These are phyloP conservation scores for Pseudachorutes palmiensis DNA, from an alignment of 1,140 invertebrate genomes.

Conservation along the genomic window DNA sequence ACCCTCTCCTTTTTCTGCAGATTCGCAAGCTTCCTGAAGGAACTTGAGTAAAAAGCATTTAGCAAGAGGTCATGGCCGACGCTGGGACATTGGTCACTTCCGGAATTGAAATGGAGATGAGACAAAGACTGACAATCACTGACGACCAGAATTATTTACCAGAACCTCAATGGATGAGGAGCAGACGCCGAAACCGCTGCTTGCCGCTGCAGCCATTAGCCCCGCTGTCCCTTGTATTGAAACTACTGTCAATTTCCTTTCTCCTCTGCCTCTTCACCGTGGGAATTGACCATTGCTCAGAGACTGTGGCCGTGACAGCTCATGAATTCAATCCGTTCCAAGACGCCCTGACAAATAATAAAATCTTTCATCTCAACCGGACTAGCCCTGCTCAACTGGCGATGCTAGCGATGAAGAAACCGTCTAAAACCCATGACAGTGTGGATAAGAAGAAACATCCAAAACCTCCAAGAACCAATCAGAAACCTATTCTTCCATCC, in stretches of 20 bases:
- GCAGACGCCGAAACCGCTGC: neutral
- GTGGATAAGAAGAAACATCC: neutral
- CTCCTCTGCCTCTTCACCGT: neutral
- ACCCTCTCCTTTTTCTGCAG: neutral
- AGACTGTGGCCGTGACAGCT: neutral
- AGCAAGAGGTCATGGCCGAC: neutral
- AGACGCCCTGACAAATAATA: neutral
- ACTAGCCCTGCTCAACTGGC: neutral
- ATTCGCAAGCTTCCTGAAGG: neutral
- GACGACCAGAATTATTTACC: neutral
- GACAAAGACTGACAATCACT: neutral
- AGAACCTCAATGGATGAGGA: neutral
- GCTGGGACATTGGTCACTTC: neutral
- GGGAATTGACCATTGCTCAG: neutral
- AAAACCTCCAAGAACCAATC: neutral
- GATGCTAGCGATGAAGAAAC: neutral
- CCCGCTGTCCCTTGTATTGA: neutral
- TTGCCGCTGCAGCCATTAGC: neutral
- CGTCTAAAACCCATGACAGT: neutral
- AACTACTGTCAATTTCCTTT: neutral
- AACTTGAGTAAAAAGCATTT: neutral
- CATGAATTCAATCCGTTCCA: neutral
- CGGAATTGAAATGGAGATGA: conserved; percentile 1
- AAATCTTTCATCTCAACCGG: conserved; percentile 13
- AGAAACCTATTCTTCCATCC: neutral